A percentile compares a stretch with the other conserved stretches of the same genome.
Evolutionary conservation across 2,113 vertebrate species (phyloP).

Genomic region (Cercopithecus mona): DNA sequence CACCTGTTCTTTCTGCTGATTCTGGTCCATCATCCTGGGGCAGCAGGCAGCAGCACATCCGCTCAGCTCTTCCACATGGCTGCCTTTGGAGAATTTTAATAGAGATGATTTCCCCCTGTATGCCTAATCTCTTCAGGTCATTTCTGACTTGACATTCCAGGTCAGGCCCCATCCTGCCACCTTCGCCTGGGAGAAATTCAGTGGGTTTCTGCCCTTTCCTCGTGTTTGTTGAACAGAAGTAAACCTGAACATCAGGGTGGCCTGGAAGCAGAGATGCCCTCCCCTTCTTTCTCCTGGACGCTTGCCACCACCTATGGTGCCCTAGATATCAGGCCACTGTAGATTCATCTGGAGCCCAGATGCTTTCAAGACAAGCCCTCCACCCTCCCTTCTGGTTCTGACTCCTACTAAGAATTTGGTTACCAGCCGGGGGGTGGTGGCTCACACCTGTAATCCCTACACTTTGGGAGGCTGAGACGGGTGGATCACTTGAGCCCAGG

Average conservation of each 20-base stretch:
- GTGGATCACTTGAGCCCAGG: too few species aligned
- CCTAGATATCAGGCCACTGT: not conserved
- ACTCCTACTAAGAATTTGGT: not conserved
- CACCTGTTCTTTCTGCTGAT: not conserved
- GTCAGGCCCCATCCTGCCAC: not conserved
- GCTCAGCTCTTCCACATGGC: accelerated
- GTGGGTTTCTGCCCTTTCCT: not conserved
- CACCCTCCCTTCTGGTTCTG: not conserved
- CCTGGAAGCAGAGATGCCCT: not conserved
- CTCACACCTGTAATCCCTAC: too few species aligned
- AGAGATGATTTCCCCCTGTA: too few species aligned
- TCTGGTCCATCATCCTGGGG: not conserved
- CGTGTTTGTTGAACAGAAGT: not conserved
- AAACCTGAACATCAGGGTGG: not conserved
- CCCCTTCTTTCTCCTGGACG: not conserved
- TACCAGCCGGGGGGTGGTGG: too few species aligned
- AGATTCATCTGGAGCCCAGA: not conserved
- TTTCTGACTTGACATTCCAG: not conserved
- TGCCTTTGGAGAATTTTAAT: not conserved
- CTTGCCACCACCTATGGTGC: accelerated
- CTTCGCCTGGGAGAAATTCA: not conserved
- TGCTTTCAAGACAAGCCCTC: not conserved
- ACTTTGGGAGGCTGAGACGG: too few species aligned
- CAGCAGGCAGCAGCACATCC: not conserved
- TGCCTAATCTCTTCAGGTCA: not conserved